phyloP scores from a whole-genome alignment of 2,888 invertebrate genomes.

The Aquatica leii region DNA sequence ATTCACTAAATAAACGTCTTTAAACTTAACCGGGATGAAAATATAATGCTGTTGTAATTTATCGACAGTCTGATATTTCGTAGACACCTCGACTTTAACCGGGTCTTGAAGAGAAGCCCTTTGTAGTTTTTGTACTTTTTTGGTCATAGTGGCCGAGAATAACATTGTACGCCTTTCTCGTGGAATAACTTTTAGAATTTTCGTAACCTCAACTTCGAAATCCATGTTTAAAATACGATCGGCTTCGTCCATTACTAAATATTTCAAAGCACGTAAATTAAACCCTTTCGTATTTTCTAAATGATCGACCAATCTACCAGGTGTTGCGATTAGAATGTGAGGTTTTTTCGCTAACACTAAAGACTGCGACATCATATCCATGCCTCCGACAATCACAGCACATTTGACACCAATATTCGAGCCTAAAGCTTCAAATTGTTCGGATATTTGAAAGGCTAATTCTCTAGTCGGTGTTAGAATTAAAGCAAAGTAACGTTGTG shows the following conservation, averaged over 20 bases:
- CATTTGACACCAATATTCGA: constrained; percentile 93
- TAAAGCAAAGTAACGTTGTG: constrained; percentile 93
- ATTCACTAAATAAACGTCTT: constrained; percentile 96
- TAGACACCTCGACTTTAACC: constrained; percentile 94
- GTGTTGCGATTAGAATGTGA: constrained; percentile 96
- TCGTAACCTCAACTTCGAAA: constrained; percentile 97
- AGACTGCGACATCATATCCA: constrained; percentile 97
- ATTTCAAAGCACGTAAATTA: constrained; percentile 87
- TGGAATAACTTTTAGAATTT: constrained; percentile 92
- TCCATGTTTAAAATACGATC: constrained; percentile 99
- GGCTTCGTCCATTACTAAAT: constrained; percentile 97
- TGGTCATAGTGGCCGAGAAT: constrained; percentile 99
- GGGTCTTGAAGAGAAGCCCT: constrained; percentile 94
- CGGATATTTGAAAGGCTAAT: constrained; percentile 97
- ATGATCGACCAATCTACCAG: constrained; percentile 95
- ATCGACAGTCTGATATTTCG: constrained; percentile 98
- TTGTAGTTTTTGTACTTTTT: constrained; percentile 95
- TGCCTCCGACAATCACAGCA: constrained; percentile 97
- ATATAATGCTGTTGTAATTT: constrained; percentile 94
- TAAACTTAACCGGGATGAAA: constrained; percentile 95
- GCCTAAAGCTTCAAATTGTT: constrained; percentile 98
- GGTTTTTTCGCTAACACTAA: constrained; percentile 93
- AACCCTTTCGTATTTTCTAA: constrained; percentile 98
- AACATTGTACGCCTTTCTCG: constrained; percentile 90
- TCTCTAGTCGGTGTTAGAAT: constrained; percentile 97